Percentiles rank a stretch among this genome's conserved stretches.
These are phyloP conservation scores for Tenthredo scrophulariae DNA, from an alignment of 2,888 invertebrate genomes.

Conservation along the genomic window DNA sequence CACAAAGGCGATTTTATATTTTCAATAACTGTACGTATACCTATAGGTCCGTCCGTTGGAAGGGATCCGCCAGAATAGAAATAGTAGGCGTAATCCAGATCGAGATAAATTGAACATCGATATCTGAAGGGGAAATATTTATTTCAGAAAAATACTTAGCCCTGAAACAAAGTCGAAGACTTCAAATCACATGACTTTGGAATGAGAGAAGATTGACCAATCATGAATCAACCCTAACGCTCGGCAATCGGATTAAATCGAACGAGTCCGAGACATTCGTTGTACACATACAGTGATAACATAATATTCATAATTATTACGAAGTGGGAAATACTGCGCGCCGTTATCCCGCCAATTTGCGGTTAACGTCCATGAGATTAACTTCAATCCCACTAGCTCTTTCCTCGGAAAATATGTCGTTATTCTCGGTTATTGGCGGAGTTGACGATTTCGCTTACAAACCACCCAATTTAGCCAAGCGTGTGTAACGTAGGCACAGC, in stretches of 20 bases:
- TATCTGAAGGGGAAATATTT: not conserved
- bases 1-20: constrained; percentile 27
- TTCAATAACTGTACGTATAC: not conserved
- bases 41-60: not conserved
- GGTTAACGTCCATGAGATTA: constrained; percentile 17
- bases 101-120: constrained; percentile 2
- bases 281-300: not conserved
- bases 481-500: constrained; percentile 32
- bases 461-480: constrained; percentile 6
- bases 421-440: constrained; percentile 29
- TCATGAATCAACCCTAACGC: not conserved
- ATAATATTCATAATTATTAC: not conserved
- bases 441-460: constrained; percentile 26
- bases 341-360: not conserved
- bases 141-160: not conserved
- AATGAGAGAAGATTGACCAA: not conserved
- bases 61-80: not conserved
- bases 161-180: not conserved
- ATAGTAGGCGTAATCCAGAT: not conserved
- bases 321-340: not conserved
- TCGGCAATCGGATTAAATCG: not conserved
- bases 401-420: constrained; percentile 19
- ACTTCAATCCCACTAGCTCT: constrained; percentile 7
- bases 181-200: not conserved
- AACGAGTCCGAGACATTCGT: not conserved